Evolutionary conservation across 2,888 invertebrate genomes (phyloP).

Genomic region (Hemicrepidius hirtus): DNA sequence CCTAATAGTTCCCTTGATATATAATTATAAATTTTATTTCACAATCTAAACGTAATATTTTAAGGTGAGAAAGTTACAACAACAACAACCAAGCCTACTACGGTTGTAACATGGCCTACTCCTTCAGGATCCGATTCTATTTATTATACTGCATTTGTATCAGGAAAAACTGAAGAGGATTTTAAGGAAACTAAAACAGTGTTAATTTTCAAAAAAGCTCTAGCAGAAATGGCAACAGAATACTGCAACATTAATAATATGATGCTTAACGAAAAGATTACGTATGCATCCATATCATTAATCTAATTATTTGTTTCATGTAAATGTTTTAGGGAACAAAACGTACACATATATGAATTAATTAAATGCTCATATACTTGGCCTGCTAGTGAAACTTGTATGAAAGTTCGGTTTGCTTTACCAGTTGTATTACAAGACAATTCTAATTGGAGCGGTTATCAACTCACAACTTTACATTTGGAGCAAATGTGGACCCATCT

Average conservation of each 20-base stretch:
- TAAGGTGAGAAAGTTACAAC: conserved; percentile 44
- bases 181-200: conserved; percentile 17
- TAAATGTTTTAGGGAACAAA: conserved; percentile 40
- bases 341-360: conserved; percentile 51
- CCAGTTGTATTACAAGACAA: conserved; percentile 51
- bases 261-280: conserved; percentile 42
- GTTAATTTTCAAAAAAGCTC: conserved; percentile 38
- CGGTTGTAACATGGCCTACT: conserved; percentile 51
- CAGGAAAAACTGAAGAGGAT: conserved; percentile 33
- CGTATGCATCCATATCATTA: conserved; percentile 41
- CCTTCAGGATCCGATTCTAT: conserved; percentile 44
- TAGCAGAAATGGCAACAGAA: conserved; percentile 49
- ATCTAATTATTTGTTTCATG: neutral
- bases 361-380: conserved; percentile 51
- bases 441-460: conserved; percentile 46
- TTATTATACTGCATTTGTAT: conserved; percentile 43
- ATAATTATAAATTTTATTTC: conserved; percentile 15
- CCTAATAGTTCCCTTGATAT: too few relatives aligned
- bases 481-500: conserved; percentile 55
- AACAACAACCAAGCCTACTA: conserved; percentile 45
- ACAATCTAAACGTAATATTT: neutral
- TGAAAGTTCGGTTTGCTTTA: conserved; percentile 49
- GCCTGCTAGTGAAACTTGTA: conserved; percentile 53
- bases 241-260: conserved; percentile 51
- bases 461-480: conserved; percentile 49